phyloP scores from a whole-genome alignment of 2,888 invertebrate genomes.

The Venusia cambrica region DNA sequence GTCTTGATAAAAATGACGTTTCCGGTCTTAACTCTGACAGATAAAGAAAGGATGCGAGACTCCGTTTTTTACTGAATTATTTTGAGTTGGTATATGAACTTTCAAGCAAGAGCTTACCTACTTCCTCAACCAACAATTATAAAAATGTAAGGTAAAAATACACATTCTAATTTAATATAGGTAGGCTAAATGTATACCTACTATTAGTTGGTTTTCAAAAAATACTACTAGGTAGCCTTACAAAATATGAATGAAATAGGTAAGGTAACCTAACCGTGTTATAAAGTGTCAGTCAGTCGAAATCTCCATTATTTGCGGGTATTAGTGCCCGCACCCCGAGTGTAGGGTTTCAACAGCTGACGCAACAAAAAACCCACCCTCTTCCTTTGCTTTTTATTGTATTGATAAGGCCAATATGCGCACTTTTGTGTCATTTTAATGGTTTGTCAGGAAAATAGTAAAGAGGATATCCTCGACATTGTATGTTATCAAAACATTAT shows the following conservation, averaged over 20 bases:
- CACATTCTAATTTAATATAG: too few species aligned
- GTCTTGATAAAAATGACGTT: conserved; percentile 27
- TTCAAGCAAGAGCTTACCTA: too few species aligned
- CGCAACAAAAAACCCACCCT: conserved; percentile 53
- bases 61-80: too few species aligned
- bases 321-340: conserved; percentile 41
- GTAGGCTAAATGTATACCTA: too few species aligned
- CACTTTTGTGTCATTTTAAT: conserved; percentile 27
- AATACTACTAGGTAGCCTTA: too few species aligned
- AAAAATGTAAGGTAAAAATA: too few species aligned
- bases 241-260: not conserved
- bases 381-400: conserved; percentile 56
- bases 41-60: conserved; percentile 22
- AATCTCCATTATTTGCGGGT: conserved; percentile 43
- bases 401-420: conserved; percentile 40
- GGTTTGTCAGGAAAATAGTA: conserved; percentile 18
- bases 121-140: too few species aligned
- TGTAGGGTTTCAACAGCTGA: conserved; percentile 68
- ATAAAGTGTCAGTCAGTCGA: conserved; percentile 25
- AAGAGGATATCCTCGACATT: conserved; percentile 16
- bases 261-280: not conserved
- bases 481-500: too few species aligned
- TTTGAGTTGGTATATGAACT: too few species aligned
- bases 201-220: too few species aligned
- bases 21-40: conserved; percentile 25